phyloP scores from a whole-genome alignment of 2,797 vertebrate species.

The Esox masquinongy region DNA sequence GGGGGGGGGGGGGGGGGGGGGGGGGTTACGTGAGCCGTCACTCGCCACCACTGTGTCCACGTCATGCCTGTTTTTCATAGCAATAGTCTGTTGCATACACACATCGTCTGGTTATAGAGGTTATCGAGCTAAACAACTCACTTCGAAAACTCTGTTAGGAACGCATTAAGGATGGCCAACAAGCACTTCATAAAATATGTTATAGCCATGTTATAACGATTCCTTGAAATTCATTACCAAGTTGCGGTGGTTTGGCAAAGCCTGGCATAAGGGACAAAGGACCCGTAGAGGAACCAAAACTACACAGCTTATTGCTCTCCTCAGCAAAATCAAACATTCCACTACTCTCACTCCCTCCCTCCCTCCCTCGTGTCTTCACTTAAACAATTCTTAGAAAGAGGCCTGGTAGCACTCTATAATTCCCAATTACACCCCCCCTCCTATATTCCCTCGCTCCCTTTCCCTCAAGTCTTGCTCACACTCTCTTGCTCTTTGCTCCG shows the following conservation, averaged over 20 bases:
- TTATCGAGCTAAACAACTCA: background rate
- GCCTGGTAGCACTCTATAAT: background rate
- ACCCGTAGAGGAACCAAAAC: background rate
- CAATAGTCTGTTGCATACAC: background rate
- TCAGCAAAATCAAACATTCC: background rate
- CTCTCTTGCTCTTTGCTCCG: no score
- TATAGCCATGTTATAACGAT: background rate
- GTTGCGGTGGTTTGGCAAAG: background rate
- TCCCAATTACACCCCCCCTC: background rate
- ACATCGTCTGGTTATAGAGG: background rate
- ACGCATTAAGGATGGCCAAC: background rate
- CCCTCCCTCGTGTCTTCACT: background rate
- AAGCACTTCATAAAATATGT: background rate
- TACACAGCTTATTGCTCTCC: background rate
- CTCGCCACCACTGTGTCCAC: background rate
- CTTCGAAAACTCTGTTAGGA: background rate
- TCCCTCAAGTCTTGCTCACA: background rate
- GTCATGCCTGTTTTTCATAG: background rate
- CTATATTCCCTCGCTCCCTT: background rate
- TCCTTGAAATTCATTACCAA: background rate
- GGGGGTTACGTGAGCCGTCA: background rate
- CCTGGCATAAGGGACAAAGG: background rate
- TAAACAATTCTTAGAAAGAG: slow-evolving; percentile 22
- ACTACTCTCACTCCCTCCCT: background rate
- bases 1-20: background rate